A percentile compares a stretch with the other conserved stretches of the same genome.
These are phyloP conservation scores for Hippocampus guttulatus DNA, from an alignment of 2,113 vertebrate genomes.

Conservation along the genomic window DNA sequence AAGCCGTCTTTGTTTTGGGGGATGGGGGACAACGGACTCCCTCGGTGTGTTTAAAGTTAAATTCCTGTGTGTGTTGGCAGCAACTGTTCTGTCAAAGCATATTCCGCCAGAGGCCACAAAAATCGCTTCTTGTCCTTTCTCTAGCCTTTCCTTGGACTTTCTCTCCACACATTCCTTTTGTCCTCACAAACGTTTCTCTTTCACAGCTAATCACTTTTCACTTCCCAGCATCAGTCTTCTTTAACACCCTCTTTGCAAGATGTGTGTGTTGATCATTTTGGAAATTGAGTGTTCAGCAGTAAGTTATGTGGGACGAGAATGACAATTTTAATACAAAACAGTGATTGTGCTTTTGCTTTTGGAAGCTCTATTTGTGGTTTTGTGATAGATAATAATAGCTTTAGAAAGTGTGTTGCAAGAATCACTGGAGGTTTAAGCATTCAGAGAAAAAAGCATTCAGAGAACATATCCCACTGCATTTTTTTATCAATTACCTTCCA, in stretches of 20 bases:
- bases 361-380: no score
- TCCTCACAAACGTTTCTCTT: conserved; percentile 20
- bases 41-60: conserved; percentile 24
- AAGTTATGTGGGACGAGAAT: no score
- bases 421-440: no score
- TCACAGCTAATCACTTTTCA: conserved; percentile 4
- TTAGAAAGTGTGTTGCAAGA: no score
- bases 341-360: no score
- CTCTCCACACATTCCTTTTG: conserved; percentile 27
- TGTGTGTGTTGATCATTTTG: no score
- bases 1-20: conserved; percentile 22
- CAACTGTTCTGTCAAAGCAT: conserved; percentile 42
- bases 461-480: no score
- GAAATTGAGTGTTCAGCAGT: no score
- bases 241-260: not conserved
- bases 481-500: no score
- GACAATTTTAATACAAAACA: no score
- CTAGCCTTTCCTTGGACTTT: conserved; percentile 22
- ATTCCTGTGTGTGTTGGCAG: conserved; percentile 33
- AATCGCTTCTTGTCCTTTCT: conserved; percentile 46
- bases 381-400: no score
- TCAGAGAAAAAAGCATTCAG: no score
- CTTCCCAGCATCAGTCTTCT: conserved; percentile 13
- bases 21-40: conserved; percentile 13
- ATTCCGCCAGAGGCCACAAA: conserved; percentile 56